phyloP scores from a whole-genome alignment of 2,888 invertebrate species.

The Sthenelais limicola region DNA sequence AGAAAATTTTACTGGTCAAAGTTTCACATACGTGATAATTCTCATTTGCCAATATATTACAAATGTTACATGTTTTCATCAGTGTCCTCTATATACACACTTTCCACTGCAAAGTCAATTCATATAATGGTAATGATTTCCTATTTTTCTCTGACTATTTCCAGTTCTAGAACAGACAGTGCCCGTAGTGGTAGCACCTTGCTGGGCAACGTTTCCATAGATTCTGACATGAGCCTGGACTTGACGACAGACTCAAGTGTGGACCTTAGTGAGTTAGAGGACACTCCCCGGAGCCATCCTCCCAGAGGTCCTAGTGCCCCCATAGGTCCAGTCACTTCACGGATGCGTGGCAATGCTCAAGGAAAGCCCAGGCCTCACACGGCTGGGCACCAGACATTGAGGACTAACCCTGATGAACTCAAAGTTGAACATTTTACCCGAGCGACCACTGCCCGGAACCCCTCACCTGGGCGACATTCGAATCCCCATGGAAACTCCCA shows the following conservation, averaged over 20 bases:
- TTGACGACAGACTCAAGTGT: constrained; percentile 43
- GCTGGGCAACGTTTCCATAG: constrained; percentile 65
- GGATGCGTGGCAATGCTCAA: neutral
- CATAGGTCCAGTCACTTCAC: constrained; percentile 21
- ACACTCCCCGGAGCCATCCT: constrained; percentile 10
- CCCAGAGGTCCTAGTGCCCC: constrained; percentile 11
- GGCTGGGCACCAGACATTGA: too few relatives aligned
- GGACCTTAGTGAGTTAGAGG: constrained; percentile 43
- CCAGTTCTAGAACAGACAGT: constrained; percentile 9
- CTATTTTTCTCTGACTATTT: neutral
- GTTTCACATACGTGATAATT: too few relatives aligned
- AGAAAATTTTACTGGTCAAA: too few relatives aligned
- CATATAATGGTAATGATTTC: too few relatives aligned
- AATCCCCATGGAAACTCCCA: constrained; percentile 1
- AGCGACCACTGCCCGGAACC: neutral
- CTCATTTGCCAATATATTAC: too few relatives aligned
- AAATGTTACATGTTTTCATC: too few relatives aligned
- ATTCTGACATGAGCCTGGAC: constrained; percentile 57
- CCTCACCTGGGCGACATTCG: neutral
- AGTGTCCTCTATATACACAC: too few relatives aligned
- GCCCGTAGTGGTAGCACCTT: constrained; percentile 50
- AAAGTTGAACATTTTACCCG: neutral
- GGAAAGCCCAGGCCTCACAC: constrained; percentile 21
- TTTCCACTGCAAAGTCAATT: too few relatives aligned
- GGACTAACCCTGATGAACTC: neutral